These are phyloP conservation scores for Solenopsis invicta DNA, from an alignment of 1,140 invertebrate species.

Conservation along the genomic window DNA sequence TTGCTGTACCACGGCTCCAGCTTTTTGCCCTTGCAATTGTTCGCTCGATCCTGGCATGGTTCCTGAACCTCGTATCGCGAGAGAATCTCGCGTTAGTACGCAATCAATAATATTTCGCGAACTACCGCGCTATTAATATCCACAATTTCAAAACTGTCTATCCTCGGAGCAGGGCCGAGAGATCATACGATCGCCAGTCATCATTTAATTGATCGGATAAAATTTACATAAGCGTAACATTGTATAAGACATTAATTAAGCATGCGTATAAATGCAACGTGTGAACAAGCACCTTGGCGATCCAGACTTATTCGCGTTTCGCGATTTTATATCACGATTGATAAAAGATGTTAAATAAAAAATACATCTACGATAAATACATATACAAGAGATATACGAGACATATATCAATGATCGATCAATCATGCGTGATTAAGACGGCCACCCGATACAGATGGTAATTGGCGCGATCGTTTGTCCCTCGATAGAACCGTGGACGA, in stretches of 20 bases:
- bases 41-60: constrained; percentile 77
- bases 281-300: background rate
- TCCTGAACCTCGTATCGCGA: constrained; percentile 71
- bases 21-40: constrained; percentile 82
- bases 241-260: constrained; percentile 16
- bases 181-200: background rate
- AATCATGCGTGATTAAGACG: constrained; percentile 44
- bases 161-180: background rate
- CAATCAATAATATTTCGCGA: constrained; percentile 72
- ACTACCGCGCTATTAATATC: constrained; percentile 56
- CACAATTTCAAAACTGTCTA: constrained; percentile 43
- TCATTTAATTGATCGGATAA: background rate
- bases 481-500: constrained; percentile 10
- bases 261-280: background rate
- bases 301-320: background rate
- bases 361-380: too few relatives aligned
- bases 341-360: background rate
- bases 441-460: background rate
- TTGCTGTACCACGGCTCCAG: constrained; percentile 80
- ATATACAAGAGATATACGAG: background rate
- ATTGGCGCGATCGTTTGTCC: constrained; percentile 41
- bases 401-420: constrained; percentile 28
- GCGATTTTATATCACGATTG: background rate
- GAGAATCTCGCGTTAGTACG: constrained; percentile 65
- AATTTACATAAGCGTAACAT: background rate